A percentile compares a stretch with the other conserved stretches of the same genome.
Conservation (phyloP, 2,888 invertebrate species). For the Mongoloraphidia duomilia region DNA sequence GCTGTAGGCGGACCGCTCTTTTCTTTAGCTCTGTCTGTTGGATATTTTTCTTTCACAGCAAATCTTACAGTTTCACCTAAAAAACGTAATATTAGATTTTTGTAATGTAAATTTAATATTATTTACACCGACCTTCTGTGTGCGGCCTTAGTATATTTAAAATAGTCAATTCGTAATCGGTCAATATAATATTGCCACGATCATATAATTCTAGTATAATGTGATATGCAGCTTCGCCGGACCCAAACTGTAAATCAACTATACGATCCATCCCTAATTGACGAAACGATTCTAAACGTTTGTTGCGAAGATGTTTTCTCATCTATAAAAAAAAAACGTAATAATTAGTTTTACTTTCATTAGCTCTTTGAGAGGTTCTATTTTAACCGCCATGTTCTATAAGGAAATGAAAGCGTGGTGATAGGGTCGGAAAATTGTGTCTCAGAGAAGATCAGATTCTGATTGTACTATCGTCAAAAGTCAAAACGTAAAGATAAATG, state of each 20-base stretch:
- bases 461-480: no score
- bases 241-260: conserved; percentile 89
- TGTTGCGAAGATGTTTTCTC: conserved; percentile 92
- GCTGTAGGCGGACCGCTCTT: conserved; percentile 36
- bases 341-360: background rate
- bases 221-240: conserved; percentile 85
- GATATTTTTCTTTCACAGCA: conserved; percentile 87
- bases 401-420: background rate
- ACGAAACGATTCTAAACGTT: conserved; percentile 69
- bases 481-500: no score
- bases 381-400: no score
- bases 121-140: conserved; percentile 43
- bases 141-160: conserved; percentile 87
- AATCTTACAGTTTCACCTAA: conserved; percentile 68
- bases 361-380: no score
- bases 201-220: conserved; percentile 92
- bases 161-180: conserved; percentile 80
- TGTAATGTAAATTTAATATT: no score
- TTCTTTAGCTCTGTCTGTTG: conserved; percentile 58
- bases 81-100: no score
- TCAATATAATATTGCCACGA: conserved; percentile 87
- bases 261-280: conserved; percentile 91
- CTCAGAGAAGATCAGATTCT: no score
- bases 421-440: no score
- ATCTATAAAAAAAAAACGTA: conserved; percentile 40